Percentiles rank a stretch among this genome's conserved stretches.
phyloP scores from a whole-genome alignment of 2,888 invertebrate genomes.

The Scelioninae gen. 1 region DNA sequence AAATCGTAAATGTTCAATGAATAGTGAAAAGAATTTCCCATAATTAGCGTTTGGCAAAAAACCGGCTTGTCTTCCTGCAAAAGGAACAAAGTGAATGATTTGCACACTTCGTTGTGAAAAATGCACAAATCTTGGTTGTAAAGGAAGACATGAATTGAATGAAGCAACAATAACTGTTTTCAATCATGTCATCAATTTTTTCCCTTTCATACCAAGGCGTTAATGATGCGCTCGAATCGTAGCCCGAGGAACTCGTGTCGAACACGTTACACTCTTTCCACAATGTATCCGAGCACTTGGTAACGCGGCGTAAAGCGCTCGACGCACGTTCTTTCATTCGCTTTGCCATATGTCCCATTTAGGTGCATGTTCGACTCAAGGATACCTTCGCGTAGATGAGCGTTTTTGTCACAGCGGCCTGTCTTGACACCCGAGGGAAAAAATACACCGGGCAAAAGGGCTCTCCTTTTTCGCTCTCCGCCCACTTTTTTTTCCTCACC shows the following conservation, averaged over 20 bases:
- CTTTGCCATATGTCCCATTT: constrained; percentile 62
- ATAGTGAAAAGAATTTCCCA: constrained; percentile 29
- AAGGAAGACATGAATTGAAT: constrained; percentile 59
- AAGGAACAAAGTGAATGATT: constrained; percentile 35
- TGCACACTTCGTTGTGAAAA: constrained; percentile 15
- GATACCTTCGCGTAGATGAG: constrained; percentile 56
- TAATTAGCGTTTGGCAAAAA: constrained; percentile 39
- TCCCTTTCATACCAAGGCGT: constrained; percentile 54
- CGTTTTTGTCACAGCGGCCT: constrained; percentile 57
- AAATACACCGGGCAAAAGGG: constrained; percentile 29
- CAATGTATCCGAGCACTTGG: constrained; percentile 27
- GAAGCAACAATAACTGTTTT: constrained; percentile 62
- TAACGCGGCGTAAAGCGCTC: constrained; percentile 55
- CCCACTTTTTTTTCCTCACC: constrained; percentile 2
- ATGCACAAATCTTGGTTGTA: constrained; percentile 26
- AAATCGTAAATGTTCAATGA: constrained; percentile 2
- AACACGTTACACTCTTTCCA: constrained; percentile 47
- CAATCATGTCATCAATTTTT: constrained; percentile 64
- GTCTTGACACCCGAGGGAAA: constrained; percentile 37
- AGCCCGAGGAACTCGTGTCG: constrained; percentile 55
- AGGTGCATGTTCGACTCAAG: constrained; percentile 52
- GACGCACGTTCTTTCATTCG: constrained; percentile 64
- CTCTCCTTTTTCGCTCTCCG: constrained; percentile 24
- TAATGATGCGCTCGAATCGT: constrained; percentile 54
- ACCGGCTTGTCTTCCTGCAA: background rate